Conservation (phyloP, 1,140 invertebrate genomes). For the Formica selysi region DNA sequence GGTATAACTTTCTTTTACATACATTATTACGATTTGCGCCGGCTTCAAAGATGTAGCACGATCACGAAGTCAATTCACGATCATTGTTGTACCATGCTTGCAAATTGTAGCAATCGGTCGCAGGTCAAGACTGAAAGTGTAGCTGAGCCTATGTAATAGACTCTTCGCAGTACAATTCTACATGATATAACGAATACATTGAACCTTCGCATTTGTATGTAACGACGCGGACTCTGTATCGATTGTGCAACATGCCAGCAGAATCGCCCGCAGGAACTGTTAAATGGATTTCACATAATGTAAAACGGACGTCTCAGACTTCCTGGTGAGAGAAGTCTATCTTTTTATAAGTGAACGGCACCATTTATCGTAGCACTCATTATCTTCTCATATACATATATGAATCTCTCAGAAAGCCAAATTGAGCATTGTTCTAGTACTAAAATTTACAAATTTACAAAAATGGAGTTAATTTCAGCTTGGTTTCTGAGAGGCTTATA, state of each 20-base stretch:
- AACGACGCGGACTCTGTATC: constrained; percentile 6
- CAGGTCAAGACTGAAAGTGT: constrained; percentile 28
- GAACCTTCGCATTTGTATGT: constrained; percentile 5
- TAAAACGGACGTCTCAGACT: constrained; percentile 9
- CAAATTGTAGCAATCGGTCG: constrained; percentile 3
- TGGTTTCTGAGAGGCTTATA: too few species aligned
- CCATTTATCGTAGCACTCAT: too few species aligned
- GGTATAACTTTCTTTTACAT: constrained; percentile 47
- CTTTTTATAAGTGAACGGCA: neutral
- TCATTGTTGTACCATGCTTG: neutral
- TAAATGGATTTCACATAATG: constrained; percentile 20
- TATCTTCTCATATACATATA: too few species aligned
- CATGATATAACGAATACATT: constrained; percentile 24
- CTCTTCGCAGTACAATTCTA: neutral
- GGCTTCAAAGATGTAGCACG: neutral
- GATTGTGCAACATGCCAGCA: constrained; percentile 73
- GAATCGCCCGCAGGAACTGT: constrained; percentile 72
- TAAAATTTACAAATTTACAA: too few species aligned
- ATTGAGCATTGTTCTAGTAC: too few species aligned
- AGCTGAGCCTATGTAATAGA: neutral
- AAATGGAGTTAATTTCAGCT: too few species aligned
- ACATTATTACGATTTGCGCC: constrained; percentile 1
- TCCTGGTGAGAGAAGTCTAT: constrained; percentile 58
- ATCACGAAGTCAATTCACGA: constrained; percentile 27
- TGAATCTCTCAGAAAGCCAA: too few species aligned